Conservation (phyloP, 2,888 invertebrate genomes). For the Atherix ibis region DNA sequence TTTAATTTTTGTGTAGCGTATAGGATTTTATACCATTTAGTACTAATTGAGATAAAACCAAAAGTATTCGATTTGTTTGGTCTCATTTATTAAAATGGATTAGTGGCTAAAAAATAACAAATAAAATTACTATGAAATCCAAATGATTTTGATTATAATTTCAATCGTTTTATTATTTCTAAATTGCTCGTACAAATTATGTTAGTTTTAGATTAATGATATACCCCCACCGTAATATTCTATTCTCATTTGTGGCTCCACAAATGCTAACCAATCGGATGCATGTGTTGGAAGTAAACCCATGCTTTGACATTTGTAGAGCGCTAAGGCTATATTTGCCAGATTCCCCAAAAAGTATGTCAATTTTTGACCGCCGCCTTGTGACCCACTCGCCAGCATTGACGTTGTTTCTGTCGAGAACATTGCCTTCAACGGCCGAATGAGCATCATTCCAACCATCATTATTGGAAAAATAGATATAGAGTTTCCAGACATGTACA, state of each 20-base stretch:
- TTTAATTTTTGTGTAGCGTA: no score
- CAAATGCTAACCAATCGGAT: constrained; percentile 97
- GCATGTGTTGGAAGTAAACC: constrained; percentile 91
- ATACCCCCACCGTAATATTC: constrained; percentile 78
- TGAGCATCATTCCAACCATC: constrained; percentile 99
- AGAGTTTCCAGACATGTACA: constrained; percentile 99
- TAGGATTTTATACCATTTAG: no score
- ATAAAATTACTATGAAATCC: no score
- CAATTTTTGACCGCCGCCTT: constrained; percentile 78
- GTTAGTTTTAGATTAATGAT: constrained; percentile 39
- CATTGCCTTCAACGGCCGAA: constrained; percentile 89
- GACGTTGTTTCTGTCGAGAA: constrained; percentile 81
- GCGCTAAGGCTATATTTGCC: constrained; percentile 75
- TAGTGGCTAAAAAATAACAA: no score
- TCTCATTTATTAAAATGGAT: no score
- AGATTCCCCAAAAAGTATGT: constrained; percentile 89
- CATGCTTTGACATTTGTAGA: constrained; percentile 98
- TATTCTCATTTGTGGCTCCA: constrained; percentile 70
- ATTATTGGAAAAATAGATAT: constrained; percentile 99
- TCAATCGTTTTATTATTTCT: no score
- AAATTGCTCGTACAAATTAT: no score
- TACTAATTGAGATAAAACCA: no score
- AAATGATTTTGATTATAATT: no score
- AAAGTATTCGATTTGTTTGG: no score
- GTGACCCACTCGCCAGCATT: constrained; percentile 86